A percentile compares a stretch with the other conserved stretches of the same genome.
Evolutionary conservation across 2,113 vertebrate species (phyloP).

Genomic region (Psammodynastes pulverulentus): DNA sequence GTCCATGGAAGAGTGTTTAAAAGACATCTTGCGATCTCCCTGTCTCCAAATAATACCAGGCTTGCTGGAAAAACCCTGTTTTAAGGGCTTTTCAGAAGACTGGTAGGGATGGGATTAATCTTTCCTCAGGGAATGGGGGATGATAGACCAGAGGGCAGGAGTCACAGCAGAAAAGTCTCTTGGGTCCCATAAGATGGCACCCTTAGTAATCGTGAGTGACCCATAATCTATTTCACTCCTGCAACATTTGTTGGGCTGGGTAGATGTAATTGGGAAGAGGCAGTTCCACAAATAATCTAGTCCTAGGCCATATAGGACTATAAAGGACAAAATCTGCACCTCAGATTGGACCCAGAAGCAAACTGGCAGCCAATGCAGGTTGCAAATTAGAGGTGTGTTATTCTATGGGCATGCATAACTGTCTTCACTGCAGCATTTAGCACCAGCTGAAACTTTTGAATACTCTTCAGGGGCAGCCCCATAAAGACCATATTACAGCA

Average conservation of each 20-base stretch:
- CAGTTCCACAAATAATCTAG: neutral
- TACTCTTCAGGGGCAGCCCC: neutral
- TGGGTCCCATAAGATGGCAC: neutral
- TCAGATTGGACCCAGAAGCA: neutral
- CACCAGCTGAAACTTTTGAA: neutral
- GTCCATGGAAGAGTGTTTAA: neutral
- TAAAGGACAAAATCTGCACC: neutral
- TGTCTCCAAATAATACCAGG: neutral
- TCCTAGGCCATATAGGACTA: neutral
- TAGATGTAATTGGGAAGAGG: neutral
- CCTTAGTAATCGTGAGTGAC: neutral
- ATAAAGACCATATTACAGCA: neutral
- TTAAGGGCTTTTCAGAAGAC: neutral
- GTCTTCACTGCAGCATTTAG: too few relatives aligned
- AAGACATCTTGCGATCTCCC: neutral
- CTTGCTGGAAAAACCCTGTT: neutral
- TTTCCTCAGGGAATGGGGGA: neutral
- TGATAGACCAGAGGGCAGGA: neutral
- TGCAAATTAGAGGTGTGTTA: neutral
- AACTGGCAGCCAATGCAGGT: neutral
- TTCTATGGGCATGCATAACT: neutral
- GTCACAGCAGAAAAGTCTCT: neutral
- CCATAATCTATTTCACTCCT: neutral
- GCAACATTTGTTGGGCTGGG: neutral
- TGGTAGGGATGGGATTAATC: neutral